Evolutionary conservation across 2,113 vertebrate genomes (phyloP).

Genomic region (Neotoma lepida): DNA sequence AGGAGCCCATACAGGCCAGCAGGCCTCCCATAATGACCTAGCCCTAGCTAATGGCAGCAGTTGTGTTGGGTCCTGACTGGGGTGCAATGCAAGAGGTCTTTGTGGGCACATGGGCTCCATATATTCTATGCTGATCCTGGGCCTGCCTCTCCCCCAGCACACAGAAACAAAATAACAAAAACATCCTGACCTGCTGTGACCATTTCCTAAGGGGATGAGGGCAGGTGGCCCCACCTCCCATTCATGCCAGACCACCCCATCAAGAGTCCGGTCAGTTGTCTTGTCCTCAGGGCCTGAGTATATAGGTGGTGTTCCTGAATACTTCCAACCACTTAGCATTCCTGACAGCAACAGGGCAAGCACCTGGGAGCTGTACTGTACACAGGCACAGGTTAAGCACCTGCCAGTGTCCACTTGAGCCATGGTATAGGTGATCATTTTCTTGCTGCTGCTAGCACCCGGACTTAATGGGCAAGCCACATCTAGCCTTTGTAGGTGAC

Average conservation of each 20-base stretch:
- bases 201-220: background rate
- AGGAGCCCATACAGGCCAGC: background rate
- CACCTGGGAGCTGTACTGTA: background rate
- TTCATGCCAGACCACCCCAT: background rate
- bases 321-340: background rate
- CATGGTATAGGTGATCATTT: too few species aligned
- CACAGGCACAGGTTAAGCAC: background rate
- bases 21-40: background rate
- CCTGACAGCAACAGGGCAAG: background rate
- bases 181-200: background rate
- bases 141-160: background rate
- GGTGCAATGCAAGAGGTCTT: background rate
- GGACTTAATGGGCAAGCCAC: background rate
- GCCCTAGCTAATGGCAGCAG: background rate
- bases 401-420: rapidly evolving
- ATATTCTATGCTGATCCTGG: background rate
- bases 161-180: background rate
- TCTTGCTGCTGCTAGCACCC: background rate
- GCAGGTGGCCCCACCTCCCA: too few species aligned
- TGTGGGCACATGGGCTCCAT: background rate
- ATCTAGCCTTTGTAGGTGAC: background rate
- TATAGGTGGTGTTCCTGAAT: background rate
- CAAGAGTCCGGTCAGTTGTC: background rate
- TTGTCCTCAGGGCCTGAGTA: background rate
- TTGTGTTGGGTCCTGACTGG: background rate